phyloP scores from a whole-genome alignment of 1,140 invertebrate species.

The Chelonus insularis region DNA sequence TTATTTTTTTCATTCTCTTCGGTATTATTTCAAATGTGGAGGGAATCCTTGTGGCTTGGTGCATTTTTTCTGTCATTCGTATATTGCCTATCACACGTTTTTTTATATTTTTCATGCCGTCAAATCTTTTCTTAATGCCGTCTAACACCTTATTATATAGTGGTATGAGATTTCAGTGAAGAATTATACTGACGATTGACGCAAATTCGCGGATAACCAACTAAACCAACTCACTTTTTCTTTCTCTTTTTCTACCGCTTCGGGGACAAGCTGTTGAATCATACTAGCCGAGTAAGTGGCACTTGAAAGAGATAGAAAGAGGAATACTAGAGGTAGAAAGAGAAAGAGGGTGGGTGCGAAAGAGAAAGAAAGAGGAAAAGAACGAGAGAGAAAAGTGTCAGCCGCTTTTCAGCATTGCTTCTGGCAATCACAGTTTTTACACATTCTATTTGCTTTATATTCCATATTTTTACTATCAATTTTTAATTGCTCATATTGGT shows the following conservation, averaged over 20 bases:
- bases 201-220: conserved; percentile 4
- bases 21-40: conserved; percentile 31
- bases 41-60: not conserved
- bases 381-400: conserved; percentile 16
- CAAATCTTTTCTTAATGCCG: not conserved
- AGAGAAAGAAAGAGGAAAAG: not conserved
- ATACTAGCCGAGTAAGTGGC: conserved; percentile 8
- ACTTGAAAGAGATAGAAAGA: no score
- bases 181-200: conserved; percentile 1
- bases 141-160: not conserved
- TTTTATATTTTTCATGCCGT: conserved; percentile 10
- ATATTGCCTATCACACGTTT: not conserved
- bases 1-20: not conserved
- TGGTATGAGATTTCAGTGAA: not conserved
- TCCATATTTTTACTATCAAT: conserved; percentile 4
- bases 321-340: conserved; percentile 1
- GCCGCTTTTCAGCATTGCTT: conserved; percentile 37
- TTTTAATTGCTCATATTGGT: not conserved
- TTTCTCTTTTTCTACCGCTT: conserved; percentile 2
- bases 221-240: not conserved
- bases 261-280: conserved; percentile 24
- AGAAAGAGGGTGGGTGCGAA: not conserved
- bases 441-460: not conserved
- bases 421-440: conserved; percentile 16
- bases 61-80: conserved; percentile 9